Evolutionary conservation across 2,888 invertebrate species (phyloP).

Genomic region (Thera obeliscata): DNA sequence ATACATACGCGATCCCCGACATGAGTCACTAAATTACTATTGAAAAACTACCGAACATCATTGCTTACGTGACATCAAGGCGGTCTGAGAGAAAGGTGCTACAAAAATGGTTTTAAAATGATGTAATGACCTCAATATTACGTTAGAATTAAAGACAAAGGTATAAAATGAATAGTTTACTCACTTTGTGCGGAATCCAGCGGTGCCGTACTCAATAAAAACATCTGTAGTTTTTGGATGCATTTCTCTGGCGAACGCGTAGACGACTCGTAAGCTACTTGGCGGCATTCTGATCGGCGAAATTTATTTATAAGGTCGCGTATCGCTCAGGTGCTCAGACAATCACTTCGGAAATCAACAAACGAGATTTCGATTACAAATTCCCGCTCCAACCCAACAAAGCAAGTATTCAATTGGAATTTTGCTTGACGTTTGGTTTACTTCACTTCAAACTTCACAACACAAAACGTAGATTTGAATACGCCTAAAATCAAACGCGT

Average conservation of each 20-base stretch:
- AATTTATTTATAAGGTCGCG: constrained; percentile 77
- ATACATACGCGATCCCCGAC: constrained; percentile 51
- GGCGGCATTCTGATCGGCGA: constrained; percentile 79
- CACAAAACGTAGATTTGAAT: background rate
- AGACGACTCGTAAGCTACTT: constrained; percentile 87
- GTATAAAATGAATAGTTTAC: constrained; percentile 57
- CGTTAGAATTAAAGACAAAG: constrained; percentile 40
- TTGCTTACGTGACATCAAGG: constrained; percentile 62
- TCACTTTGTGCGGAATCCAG: constrained; percentile 93
- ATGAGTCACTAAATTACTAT: constrained; percentile 64
- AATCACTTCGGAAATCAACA: constrained; percentile 79
- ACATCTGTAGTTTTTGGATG: constrained; percentile 88
- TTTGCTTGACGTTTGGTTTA: constrained; percentile 48
- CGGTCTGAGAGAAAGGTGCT: constrained; percentile 54
- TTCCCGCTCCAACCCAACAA: constrained; percentile 63
- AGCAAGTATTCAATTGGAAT: constrained; percentile 47
- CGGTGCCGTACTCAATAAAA: constrained; percentile 92
- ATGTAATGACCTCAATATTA: constrained; percentile 47
- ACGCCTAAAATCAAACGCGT: background rate
- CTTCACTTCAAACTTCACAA: constrained; percentile 1
- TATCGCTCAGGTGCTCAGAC: constrained; percentile 61
- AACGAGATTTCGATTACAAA: constrained; percentile 73
- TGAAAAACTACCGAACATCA: constrained; percentile 27
- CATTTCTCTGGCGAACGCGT: constrained; percentile 91
- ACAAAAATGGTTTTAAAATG: constrained; percentile 46